phyloP scores from a whole-genome alignment of 2,113 vertebrate genomes.

The Oenanthe oenanthe region DNA sequence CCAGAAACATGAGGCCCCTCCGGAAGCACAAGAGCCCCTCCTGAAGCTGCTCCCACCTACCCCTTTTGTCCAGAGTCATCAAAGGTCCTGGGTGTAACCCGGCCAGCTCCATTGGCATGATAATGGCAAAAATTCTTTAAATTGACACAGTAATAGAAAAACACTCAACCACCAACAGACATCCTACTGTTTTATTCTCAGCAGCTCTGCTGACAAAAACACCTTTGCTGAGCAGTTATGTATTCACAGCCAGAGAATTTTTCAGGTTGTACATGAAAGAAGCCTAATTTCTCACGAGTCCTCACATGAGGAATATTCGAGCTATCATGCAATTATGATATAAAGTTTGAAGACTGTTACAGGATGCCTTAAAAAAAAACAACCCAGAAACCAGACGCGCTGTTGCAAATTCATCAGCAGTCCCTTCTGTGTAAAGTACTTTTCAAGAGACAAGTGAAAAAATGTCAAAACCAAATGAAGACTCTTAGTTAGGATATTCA shows the following conservation, averaged over 20 bases:
- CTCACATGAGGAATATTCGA: neutral
- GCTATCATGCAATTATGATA: neutral
- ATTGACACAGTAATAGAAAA: too few relatives aligned
- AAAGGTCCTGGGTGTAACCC: too few relatives aligned
- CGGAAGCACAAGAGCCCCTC: too few relatives aligned
- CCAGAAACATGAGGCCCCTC: too few relatives aligned
- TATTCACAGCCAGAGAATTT: neutral
- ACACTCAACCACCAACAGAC: too few relatives aligned
- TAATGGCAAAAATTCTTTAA: too few relatives aligned
- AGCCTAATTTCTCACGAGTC: neutral
- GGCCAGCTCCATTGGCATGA: too few relatives aligned
- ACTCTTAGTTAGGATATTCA: neutral
- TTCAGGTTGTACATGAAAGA: neutral
- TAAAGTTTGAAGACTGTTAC: neutral
- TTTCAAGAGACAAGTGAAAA: conserved; percentile 16
- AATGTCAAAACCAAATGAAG: conserved; percentile 30
- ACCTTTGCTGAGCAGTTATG: neutral
- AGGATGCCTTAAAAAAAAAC: neutral
- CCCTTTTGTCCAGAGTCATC: too few relatives aligned
- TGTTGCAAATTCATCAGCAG: conserved; percentile 32
- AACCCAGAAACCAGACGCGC: neutral
- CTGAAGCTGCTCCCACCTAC: too few relatives aligned
- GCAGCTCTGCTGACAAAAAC: neutral
- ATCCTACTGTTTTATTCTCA: neutral
- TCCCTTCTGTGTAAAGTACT: neutral